A percentile compares a stretch with the other conserved stretches of the same genome.
phyloP scores from a whole-genome alignment of 2,113 vertebrate genomes.

The Hypocryptadius cinnamomeus region DNA sequence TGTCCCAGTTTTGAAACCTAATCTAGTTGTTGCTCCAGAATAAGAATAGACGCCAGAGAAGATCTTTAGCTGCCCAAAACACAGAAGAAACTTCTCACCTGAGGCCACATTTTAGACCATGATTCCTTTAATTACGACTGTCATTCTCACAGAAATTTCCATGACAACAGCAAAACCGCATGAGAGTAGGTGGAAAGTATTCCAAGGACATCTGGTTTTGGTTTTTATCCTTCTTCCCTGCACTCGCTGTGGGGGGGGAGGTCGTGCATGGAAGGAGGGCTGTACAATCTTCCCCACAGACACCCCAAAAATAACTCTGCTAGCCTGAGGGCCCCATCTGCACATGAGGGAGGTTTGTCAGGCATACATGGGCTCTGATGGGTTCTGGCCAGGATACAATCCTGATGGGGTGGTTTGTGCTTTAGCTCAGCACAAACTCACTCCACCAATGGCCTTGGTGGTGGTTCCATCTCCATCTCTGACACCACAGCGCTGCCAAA shows the following conservation, averaged over 20 bases:
- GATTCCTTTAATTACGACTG: not conserved
- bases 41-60: not conserved
- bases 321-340: not conserved
- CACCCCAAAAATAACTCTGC: conserved; percentile 1
- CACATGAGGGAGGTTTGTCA: not conserved
- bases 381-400: not conserved
- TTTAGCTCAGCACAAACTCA: not conserved
- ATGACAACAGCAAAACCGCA: not conserved
- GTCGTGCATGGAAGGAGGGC: not conserved
- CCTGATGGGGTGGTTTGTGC: not conserved
- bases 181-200: conserved; percentile 19
- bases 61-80: not conserved
- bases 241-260: not conserved
- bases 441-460: not conserved
- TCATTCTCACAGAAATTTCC: not conserved
- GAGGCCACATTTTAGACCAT: not conserved
- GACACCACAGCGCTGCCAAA: not conserved
- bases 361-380: not conserved
- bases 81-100: not conserved
- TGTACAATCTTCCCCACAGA: not conserved
- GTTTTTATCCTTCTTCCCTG: not conserved
- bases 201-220: conserved; percentile 18
- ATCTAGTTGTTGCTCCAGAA: not conserved
- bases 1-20: not conserved
- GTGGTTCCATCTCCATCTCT: not conserved